Evolutionary conservation across 2,113 vertebrate species (phyloP).

Genomic region (Melanotaenia duboulayi): DNA sequence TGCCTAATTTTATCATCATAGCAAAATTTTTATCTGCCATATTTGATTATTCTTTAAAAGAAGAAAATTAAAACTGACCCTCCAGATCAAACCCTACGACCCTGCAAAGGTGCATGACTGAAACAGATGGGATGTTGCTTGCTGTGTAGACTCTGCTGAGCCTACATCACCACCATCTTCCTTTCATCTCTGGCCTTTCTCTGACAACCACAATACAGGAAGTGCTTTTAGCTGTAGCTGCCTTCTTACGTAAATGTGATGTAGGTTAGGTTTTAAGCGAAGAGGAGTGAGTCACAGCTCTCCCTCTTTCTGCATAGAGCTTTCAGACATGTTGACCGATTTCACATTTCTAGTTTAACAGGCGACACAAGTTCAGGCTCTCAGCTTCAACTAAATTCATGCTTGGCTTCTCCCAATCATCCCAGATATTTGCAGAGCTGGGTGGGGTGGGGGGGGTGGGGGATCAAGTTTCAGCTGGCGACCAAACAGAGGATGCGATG

Average conservation of each 20-base stretch:
- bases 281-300: conserved; percentile 34
- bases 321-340: no score
- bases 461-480: no score
- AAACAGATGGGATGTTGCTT: neutral
- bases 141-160: neutral
- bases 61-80: no score
- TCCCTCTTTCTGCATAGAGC: neutral
- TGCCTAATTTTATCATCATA: no score
- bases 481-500: neutral
- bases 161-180: neutral
- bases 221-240: conserved; percentile 46
- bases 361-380: no score
- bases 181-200: conserved; percentile 36
- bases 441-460: neutral
- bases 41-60: no score
- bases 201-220: conserved; percentile 58
- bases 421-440: conserved; percentile 30
- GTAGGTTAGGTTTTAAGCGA: conserved; percentile 24
- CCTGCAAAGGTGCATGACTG: no score
- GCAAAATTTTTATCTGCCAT: no score
- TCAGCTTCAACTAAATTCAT: no score
- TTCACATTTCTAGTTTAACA: neutral
- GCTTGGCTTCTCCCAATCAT: neutral
- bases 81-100: no score
- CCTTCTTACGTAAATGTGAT: conserved; percentile 67